Base-by-base conservation (phyloP, 2,113 vertebrate species). In the Engystomops pustulosus region DNA sequence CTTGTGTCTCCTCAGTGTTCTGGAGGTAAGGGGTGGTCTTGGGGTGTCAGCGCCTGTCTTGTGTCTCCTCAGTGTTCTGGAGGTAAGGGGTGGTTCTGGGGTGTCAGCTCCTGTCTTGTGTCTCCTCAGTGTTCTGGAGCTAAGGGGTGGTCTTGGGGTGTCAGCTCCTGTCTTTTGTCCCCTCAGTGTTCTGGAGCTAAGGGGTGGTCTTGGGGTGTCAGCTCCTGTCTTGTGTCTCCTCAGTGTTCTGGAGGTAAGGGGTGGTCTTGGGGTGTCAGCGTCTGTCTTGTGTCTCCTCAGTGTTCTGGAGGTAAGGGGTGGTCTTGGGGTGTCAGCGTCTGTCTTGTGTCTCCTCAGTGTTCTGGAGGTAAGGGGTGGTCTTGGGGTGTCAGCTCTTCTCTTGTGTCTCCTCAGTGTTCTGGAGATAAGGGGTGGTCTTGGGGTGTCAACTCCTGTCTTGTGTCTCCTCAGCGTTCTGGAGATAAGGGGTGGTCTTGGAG, bases 221-320 rank as follows among this genome's bases (percentile, higher is more conserved):
- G 10, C 32, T 71, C n/a, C 6, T 20, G 10, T 32, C 11, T 6
- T 25, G 30, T 9, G 44, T 25, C 20, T 89, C 88, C 81, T 94
- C 93, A 95, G 89, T 89, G 91, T 80, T 95, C 92, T 93, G 90
- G 86, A 23, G 96, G 96, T 27, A 98, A 97, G 91, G 95, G 94
- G 60, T n/a, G n/a, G n/a, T 17, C 15, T 34, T 18, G 15, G 47
- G 47, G 15, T 12, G 11, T 20, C 49, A 51, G 10, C 32, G 44
- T 10, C 6, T 20, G 10, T 32, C 11, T 6, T 25, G 30, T 9
- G 44, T 25, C 20, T 89, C 88, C 81, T 94, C 93, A 95, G 89
- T 89, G 91, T 80, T 95, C 92, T 93, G 90, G 86, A 23, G 96
- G 96, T 27, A 98, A 97, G 91, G 95, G 94, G 60, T n/a, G n/a